Base-by-base conservation (phyloP, 92 coral and sea anemone species). In the Meandrina meandrites region DNA sequence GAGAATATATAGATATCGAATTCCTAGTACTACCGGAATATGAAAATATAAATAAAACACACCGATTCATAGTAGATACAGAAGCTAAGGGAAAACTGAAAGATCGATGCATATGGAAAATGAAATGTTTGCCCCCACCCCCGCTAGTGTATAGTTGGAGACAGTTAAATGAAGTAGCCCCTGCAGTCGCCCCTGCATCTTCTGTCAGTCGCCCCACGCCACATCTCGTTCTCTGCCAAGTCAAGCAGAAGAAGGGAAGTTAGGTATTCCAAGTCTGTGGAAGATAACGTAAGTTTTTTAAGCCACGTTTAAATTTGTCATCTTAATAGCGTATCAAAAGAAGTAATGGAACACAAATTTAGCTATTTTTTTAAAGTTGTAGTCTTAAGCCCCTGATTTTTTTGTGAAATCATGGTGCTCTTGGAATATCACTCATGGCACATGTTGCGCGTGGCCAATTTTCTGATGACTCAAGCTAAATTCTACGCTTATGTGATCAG, bases 361-460 rank as follows among this genome's bases (percentile, higher is more conserved):
- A 58, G 28, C 18, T n/a, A 27, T 36, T 0, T 36, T 14, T 28
- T 37, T 21, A 7, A 14, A 13, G 47, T 56, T 6, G n/a, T 18
- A 69, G 8, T 14, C 27, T 60, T 16, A 8, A 22, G 16, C 35
- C 14, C 15, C 0, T 30, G 15, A 18, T 22, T 28, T 15, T 19
- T 13, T 64, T 15, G 76, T 35, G 81, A 30, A 85, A 76, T 85
- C 58, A 40, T 76, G 34, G 67, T 47, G 75, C 51, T 60, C 80
- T 40, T 64, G 76, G 77, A 85, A 85, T 84, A 85, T 76, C 21
- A 64, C 76, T 64, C 76, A 68, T 54, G 87, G 76, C 83, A 77
- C 82, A 77, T 75, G 88, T 85, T 85, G 64, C 81, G 88, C 88
- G 88, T 85, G 88, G 82, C 82, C 71, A 83, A 19, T 68, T 35